These are phyloP conservation scores for Xiphophorus hellerii DNA, from an alignment of 2,113 vertebrate genomes.

Conservation along the genomic window DNA sequence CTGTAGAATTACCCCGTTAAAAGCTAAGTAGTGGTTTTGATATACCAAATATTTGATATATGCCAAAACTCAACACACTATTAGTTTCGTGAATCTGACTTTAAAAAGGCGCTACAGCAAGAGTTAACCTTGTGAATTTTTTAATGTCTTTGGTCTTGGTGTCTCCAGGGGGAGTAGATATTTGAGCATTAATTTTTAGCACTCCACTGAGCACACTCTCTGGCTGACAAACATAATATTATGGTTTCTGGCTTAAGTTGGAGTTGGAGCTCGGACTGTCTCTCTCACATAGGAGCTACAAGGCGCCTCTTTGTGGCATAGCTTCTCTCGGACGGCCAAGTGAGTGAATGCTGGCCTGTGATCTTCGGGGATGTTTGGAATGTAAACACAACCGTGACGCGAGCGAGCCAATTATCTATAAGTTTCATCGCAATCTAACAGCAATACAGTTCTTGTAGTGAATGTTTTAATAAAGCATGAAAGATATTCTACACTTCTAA, in stretches of 20 bases:
- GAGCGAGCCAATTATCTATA: constrained; percentile 57
- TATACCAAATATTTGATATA: too few species aligned
- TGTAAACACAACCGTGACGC: constrained; percentile 73
- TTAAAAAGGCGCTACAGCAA: neutral
- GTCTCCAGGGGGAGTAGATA: constrained; percentile 64
- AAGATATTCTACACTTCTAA: constrained; percentile 18
- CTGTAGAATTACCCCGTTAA: too few species aligned
- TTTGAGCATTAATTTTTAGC: constrained; percentile 68
- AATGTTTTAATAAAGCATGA: constrained; percentile 37
- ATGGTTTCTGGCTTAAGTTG: constrained; percentile 66
- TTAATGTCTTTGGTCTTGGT: constrained; percentile 42
- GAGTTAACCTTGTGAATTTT: neutral
- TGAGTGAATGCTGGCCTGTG: constrained; percentile 73
- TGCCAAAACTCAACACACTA: too few species aligned
- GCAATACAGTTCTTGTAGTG: constrained; percentile 45
- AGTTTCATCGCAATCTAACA: constrained; percentile 54
- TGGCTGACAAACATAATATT: constrained; percentile 81
- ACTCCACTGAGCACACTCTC: constrained; percentile 58
- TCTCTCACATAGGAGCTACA: constrained; percentile 61
- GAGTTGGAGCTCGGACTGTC: constrained; percentile 53
- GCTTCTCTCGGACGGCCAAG: constrained; percentile 51
- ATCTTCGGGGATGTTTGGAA: constrained; percentile 77
- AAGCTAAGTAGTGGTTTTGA: too few species aligned
- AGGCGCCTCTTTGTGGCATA: constrained; percentile 71
- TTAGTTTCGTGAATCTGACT: too few species aligned